phyloP scores from a whole-genome alignment of 2,113 vertebrate species.

The Globicephala melas region DNA sequence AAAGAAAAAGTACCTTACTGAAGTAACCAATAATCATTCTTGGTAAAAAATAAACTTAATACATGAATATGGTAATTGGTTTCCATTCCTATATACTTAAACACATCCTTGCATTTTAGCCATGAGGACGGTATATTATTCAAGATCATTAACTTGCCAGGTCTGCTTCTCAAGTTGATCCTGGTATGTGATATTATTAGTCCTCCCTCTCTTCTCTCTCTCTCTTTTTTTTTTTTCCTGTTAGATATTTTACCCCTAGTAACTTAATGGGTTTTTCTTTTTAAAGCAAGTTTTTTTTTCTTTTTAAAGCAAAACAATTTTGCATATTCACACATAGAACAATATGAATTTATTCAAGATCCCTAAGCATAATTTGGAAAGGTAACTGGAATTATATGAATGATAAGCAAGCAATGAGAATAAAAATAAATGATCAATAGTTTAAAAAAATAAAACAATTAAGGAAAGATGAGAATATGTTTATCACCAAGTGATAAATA shows the following conservation, averaged over 20 bases:
- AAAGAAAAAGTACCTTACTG: neutral
- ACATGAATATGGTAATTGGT: neutral
- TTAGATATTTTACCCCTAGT: neutral
- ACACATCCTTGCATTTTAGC: neutral
- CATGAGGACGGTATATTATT: neutral
- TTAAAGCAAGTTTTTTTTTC: neutral
- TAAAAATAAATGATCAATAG: neutral
- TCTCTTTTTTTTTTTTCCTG: neutral
- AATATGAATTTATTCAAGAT: neutral
- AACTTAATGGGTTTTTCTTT: neutral
- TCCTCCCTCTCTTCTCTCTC: neutral
- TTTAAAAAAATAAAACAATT: neutral
- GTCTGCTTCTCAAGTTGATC: neutral
- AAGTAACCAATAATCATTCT: neutral
- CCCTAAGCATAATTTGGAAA: neutral
- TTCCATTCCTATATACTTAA: neutral
- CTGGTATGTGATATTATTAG: neutral
- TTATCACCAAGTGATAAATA: neutral
- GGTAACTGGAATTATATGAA: neutral
- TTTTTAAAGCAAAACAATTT: neutral
- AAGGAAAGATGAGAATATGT: neutral
- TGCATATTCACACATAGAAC: neutral
- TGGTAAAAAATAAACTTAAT: neutral
- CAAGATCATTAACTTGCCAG: neutral
- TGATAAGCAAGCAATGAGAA: neutral